phyloP scores from a whole-genome alignment of 2,888 invertebrate genomes.

The Germaria angustata region DNA sequence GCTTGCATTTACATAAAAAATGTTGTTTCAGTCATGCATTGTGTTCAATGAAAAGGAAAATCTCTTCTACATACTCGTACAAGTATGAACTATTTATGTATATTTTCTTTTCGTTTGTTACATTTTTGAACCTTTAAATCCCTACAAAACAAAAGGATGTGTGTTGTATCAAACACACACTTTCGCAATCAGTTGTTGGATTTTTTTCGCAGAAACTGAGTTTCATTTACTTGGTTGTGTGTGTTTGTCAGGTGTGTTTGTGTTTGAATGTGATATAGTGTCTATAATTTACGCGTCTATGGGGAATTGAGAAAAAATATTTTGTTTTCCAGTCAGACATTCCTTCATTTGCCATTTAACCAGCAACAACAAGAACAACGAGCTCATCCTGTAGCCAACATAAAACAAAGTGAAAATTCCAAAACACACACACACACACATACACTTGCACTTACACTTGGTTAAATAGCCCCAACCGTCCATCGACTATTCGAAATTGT shows the following conservation, averaged over 20 bases:
- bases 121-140: neutral
- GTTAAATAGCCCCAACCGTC: constrained; percentile 7
- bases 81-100: neutral
- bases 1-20: constrained; percentile 15
- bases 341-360: neutral
- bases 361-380: neutral
- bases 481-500: constrained; percentile 39
- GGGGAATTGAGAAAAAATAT: constrained; percentile 8
- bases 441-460: neutral
- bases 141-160: constrained; percentile 8
- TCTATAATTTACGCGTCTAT: constrained; percentile 37
- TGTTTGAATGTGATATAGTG: neutral
- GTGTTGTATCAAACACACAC: neutral
- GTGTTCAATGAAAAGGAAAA: constrained; percentile 61
- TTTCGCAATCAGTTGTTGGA: neutral
- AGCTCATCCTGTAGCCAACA: neutral
- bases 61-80: neutral
- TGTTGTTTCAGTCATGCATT: constrained; percentile 53
- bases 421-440: neutral
- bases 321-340: neutral
- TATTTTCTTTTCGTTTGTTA: neutral
- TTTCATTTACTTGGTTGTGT: neutral
- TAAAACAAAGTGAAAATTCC: constrained; percentile 30
- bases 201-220: neutral
- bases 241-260: neutral